Evolutionary conservation across 2,113 vertebrate genomes (phyloP), one percentile per base, ranked within the genome.

Genomic region (Brachyistius frenatus): DNA sequence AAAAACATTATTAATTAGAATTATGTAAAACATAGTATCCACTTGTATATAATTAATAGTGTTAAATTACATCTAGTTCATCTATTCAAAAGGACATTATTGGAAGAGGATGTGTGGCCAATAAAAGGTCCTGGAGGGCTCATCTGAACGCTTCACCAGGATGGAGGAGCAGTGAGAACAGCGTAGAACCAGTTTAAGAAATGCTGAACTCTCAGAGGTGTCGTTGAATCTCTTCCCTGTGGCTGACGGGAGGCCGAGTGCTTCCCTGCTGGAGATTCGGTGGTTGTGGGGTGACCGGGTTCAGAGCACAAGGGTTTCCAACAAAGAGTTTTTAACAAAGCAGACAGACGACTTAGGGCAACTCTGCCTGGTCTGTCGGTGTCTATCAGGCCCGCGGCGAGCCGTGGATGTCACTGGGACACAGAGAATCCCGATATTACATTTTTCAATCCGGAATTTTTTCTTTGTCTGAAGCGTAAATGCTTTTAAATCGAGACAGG

Each of bases 381-480:
- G 79, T 79, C 76, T 52, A 33, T 4, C 1, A 53, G 10, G 83
- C 83, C 81, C 6, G 5, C 7, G 69, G 91, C 84, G 6, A 32
- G 2, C n/a, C 11, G 2, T 70, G 66, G 65, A 87, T 85, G 87
- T 87, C 84, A 87, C 66, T 60, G 60, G 76, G 67, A 81, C 65
- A 64, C 23, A 85, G 41, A 55, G 60, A 80, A 69, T 80, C 72
- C 55, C 61, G 7, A 77, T 89, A 86, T 90, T 88, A 80, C 86
- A 88, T 88, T 91, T 83, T 86, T 88, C 66, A 83, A 72, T 76
- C 68, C 80, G 64, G 65, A 85, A 85, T 86, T 89, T 78, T 23
- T 44, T 82, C 53, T 63, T 81, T 69, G 88, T 88, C 88, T 89
- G 78, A 81, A 88, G 76, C 78, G 47, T 82, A 88, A 88, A 91